A percentile compares a stretch with the other conserved stretches of the same genome.
Conservation (phyloP, 2,113 vertebrate genomes). For the Sylvilagus bachmani region DNA sequence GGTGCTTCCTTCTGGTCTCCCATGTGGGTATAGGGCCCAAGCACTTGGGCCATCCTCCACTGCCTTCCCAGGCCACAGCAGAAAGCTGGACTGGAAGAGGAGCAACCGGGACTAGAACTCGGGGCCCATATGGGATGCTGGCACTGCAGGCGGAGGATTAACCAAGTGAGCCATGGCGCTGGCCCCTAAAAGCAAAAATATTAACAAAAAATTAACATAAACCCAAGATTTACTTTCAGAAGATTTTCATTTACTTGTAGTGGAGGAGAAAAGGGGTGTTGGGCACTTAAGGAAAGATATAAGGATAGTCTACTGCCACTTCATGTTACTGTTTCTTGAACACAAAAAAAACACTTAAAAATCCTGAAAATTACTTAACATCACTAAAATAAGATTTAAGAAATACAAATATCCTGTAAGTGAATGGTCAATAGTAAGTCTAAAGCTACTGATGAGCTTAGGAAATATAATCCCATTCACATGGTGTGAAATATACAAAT, state of each 20-base stretch:
- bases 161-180: no score
- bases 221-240: not conserved
- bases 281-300: not conserved
- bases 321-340: not conserved
- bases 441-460: not conserved
- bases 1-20: no score
- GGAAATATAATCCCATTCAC: not conserved
- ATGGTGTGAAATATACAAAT: conserved; percentile 21
- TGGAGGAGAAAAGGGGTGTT: no score
- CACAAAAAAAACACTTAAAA: not conserved
- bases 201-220: not conserved
- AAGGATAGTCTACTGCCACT: not conserved
- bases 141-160: no score
- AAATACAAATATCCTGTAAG: conserved; percentile 15
- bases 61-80: no score
- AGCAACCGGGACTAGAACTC: no score
- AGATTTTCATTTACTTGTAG: not conserved
- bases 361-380: conserved; percentile 4
- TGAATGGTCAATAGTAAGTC: not conserved
- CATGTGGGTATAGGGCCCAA: no score
- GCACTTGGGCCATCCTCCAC: no score
- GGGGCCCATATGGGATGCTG: no score
- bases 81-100: no score
- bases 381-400: not conserved
- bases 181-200: not conserved